These are phyloP conservation scores for Drosophila kanekoi DNA, from an alignment of 2,888 invertebrate species.

Conservation along the genomic window DNA sequence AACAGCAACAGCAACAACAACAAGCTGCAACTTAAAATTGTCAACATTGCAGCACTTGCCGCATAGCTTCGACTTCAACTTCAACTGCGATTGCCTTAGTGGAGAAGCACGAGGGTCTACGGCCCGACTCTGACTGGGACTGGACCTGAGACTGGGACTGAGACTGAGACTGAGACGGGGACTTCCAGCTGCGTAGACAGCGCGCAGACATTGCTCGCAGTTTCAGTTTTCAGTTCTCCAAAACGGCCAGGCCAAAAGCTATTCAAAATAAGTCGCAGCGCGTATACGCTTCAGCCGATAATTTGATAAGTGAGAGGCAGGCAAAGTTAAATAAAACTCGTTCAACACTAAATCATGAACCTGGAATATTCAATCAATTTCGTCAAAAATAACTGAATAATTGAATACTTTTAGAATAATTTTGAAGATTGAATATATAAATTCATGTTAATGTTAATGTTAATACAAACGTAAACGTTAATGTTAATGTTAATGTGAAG, in stretches of 20 bases:
- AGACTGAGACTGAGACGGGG: constrained; percentile 33
- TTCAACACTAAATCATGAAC: too few relatives aligned
- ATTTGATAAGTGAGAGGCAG: too few relatives aligned
- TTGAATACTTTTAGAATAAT: too few relatives aligned
- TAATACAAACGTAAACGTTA: too few relatives aligned
- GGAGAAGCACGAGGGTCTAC: constrained; percentile 29
- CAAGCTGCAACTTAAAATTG: constrained; percentile 52
- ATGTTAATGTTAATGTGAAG: too few relatives aligned
- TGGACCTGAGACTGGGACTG: constrained; percentile 11
- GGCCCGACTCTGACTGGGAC: constrained; percentile 21
- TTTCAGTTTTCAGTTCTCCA: constrained; percentile 45
- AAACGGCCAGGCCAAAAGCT: constrained; percentile 38
- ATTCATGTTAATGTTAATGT: too few relatives aligned
- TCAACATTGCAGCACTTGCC: constrained; percentile 77
- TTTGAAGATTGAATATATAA: too few relatives aligned
- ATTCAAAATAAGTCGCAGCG: constrained; percentile 24
- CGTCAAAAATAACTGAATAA: too few relatives aligned
- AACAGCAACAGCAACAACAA: constrained; percentile 13
- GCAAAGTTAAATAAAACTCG: too few relatives aligned
- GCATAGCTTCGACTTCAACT: constrained; percentile 48
- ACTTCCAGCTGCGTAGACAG: constrained; percentile 79
- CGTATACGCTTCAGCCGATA: constrained; percentile 39
- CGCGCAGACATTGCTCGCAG: constrained; percentile 62
- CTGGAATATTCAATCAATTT: too few relatives aligned
- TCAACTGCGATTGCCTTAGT: constrained; percentile 21